A percentile compares a stretch with the other conserved stretches of the same genome.
Evolutionary conservation across 2,797 vertebrate species (phyloP).

Genomic region (Hydrophis major): DNA sequence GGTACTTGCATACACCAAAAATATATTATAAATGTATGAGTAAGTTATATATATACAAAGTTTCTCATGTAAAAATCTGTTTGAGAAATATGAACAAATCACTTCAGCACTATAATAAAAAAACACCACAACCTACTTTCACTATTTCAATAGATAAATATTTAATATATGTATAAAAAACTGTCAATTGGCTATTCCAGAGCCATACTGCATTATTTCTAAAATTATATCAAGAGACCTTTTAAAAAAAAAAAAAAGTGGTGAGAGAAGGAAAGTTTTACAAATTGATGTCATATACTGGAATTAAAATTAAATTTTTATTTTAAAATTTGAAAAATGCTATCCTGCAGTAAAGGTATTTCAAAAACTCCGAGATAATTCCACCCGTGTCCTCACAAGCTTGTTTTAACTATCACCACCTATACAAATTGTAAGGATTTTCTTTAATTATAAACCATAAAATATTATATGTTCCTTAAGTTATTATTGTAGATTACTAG

Average conservation of each 20-base stretch:
- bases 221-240: not conserved
- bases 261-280: not conserved
- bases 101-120: slow-evolving; percentile 23
- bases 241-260: not conserved
- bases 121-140: slow-evolving; percentile 22
- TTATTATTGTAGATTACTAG: slow-evolving; percentile 14
- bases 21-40: slow-evolving; percentile 30
- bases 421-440: not conserved
- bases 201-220: slow-evolving; percentile 45
- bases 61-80: slow-evolving; percentile 19
- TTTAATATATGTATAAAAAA: not conserved
- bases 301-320: not conserved
- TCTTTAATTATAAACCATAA: not conserved
- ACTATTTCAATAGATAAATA: slow-evolving; percentile 23
- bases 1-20: not conserved
- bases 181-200: slow-evolving; percentile 11
- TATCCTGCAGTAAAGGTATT: not conserved
- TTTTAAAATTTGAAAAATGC: not conserved
- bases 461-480: not conserved
- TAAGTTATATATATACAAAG: not conserved
- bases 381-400: slow-evolving; percentile 28
- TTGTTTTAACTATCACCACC: slow-evolving; percentile 36
- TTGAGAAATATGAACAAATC: slow-evolving; percentile 24
- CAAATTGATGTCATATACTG: not conserved
- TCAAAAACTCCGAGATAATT: not conserved